Base-by-base conservation (phyloP, 2,888 invertebrate genomes). In the Boloria selene region DNA sequence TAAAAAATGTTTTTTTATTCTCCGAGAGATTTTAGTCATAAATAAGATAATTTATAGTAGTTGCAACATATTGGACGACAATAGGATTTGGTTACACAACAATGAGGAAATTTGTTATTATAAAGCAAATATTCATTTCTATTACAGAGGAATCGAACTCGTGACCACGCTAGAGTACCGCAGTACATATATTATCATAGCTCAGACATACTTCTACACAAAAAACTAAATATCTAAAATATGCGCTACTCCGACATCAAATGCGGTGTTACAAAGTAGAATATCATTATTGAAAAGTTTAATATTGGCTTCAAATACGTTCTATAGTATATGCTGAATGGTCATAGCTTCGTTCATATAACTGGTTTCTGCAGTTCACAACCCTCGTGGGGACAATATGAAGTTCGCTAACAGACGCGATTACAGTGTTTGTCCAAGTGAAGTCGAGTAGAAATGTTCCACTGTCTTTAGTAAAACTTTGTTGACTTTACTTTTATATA, bases 321-420 rank as follows among this genome's bases (percentile, higher is more conserved):
- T 45, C 16, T n/a, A 56, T 56, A 22, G 45, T 45, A 56, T 45
- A 16, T 56, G 26, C n/a, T 45, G 44, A 10, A 56, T 5, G 16
- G 3, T 38, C 6, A 17, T 38, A 59, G 49, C 38, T 59, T 13
- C 17, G 18, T 26, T 16, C 49, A 50, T 38, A 50, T 14, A 18
- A 59, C 18, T 50, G 49, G 56, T 59, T 50, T 31, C 59, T 38
- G 49, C 17, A 49, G 47, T 49, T 51, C 51, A 51, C 49, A 59
- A 14, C 42, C 51, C 51, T 44, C 61, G 42, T 52, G 61, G 50
- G 61, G 51, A 22, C 61, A 52, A 61, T 61, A 61, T 42, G 61
- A 52, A 61, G 61, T 61, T 61, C 42, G 51, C 61, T 61, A 61
- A 61, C 51, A 44, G 44, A 61, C 13, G 61, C 61, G 61, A 61